Evolutionary conservation across 2,113 vertebrate genomes (phyloP), one percentile per base, ranked within the genome.

Genomic region (Acrocephalus arundinaceus): DNA sequence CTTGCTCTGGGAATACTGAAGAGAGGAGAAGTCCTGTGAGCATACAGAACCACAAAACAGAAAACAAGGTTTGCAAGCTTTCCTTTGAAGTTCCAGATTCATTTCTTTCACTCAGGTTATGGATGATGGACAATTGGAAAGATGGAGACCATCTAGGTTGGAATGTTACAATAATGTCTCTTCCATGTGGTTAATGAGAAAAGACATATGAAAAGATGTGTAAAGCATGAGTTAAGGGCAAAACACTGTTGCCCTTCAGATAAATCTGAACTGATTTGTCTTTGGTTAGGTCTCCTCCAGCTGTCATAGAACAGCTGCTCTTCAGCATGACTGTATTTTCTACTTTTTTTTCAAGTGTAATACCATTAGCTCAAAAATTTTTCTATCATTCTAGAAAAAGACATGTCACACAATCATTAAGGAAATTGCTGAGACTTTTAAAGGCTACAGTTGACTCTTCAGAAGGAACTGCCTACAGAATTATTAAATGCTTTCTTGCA

Each of bases 221-320:
- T 61, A 81, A 92, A 81, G 16, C 4, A 0, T 46, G 46, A 89
- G 30, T 59, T 80, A 71, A 85, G 54, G 61, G 88, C 28, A 89
- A 84, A 93, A 48, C 31, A 48, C 45, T 78, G 25, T 48, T 84
- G 88, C 75, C 75, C 62, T 39, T 39, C 48, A 79, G 82, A 90
- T 54, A 72, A 93, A 94, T 92, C 57, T 84, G 85, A 90, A 49
- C 22, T 49, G 54, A 68, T 90, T 86, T 90, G 76, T 62, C 57
- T 89, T 78, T 61, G 52, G 18, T 75, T 81, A 68, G 37, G 68
- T 90, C 65, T 95, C 39, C 39, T 88, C 67, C 87, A 80, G 59
- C 78, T 91, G 57, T 61, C 70, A 63, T 27, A 95, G 52, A 92
- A 49, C 20, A 77, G 65, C 48, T 83, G 72, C 68, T 77, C 8